Conservation (phyloP, 2,888 invertebrate species). For the Drosophila suboccidentalis region DNA sequence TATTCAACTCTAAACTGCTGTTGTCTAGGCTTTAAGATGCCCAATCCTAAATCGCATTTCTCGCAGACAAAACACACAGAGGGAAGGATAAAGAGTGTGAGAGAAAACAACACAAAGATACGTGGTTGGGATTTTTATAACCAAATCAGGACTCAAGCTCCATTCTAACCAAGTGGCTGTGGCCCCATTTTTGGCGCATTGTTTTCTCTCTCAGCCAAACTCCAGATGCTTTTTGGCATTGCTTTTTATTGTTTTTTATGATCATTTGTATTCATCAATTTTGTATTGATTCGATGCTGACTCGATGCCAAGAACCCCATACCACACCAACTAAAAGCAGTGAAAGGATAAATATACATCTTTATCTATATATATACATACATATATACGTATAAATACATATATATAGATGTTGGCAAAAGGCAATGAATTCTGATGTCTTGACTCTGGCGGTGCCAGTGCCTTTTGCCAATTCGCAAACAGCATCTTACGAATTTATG, state of each 20-base stretch:
- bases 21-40: slow-evolving; percentile 35
- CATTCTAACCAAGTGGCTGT: slow-evolving; percentile 20
- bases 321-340: slow-evolving; percentile 13
- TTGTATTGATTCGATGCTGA: slow-evolving; percentile 69
- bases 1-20: slow-evolving; percentile 12
- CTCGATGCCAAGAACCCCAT: slow-evolving; percentile 36
- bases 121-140: slow-evolving; percentile 79
- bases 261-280: slow-evolving; percentile 82
- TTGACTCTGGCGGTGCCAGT: slow-evolving; percentile 51
- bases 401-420: slow-evolving; percentile 41
- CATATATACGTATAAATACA: not conserved
- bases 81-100: slow-evolving; percentile 7
- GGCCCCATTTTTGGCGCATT: slow-evolving; percentile 37
- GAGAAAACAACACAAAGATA: slow-evolving; percentile 39
- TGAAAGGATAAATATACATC: slow-evolving; percentile 65
- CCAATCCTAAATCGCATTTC: slow-evolving; percentile 32
- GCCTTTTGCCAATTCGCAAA: slow-evolving; percentile 61
- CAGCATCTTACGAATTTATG: slow-evolving; percentile 77
- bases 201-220: slow-evolving; percentile 44
- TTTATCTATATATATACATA: slow-evolving; percentile 8
- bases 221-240: slow-evolving; percentile 74
- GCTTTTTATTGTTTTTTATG: slow-evolving; percentile 82
- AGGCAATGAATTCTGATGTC: slow-evolving; percentile 74
- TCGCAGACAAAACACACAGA: slow-evolving; percentile 16
- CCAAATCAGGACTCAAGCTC: slow-evolving; percentile 71